phyloP scores from a whole-genome alignment of 2,113 vertebrate genomes.

The Ammodramus savannarum region DNA sequence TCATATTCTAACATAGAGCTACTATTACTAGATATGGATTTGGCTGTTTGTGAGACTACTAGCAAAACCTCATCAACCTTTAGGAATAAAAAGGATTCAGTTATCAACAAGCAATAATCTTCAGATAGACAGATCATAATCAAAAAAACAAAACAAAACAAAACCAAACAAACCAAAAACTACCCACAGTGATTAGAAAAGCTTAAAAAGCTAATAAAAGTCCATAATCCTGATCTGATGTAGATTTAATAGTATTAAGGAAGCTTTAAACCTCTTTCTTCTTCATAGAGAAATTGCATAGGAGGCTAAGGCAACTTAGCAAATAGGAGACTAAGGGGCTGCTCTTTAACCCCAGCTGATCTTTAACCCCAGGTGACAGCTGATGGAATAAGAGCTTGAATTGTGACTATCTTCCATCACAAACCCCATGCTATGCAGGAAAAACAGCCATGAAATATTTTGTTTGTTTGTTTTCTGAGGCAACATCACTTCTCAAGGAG shows the following conservation, averaged over 20 bases:
- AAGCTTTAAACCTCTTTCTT: background rate
- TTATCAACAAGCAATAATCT: background rate
- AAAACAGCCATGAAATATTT: background rate
- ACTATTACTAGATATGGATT: background rate
- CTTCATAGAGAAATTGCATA: background rate
- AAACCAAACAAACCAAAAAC: background rate
- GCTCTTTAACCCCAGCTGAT: background rate
- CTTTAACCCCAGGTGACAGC: background rate
- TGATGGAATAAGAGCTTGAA: background rate
- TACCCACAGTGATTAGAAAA: background rate
- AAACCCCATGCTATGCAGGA: background rate
- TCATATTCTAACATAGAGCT: background rate
- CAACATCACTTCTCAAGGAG: background rate
- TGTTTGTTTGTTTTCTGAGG: background rate
- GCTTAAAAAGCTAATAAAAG: background rate
- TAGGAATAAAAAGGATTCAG: background rate
- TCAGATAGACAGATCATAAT: background rate
- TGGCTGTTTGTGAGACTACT: background rate
- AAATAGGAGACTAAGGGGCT: background rate
- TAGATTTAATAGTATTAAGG: background rate
- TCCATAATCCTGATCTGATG: background rate
- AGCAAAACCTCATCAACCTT: background rate
- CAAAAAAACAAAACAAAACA: background rate
- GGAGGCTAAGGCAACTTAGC: background rate
- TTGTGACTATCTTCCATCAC: fast-evolving